These are phyloP conservation scores for Hemaris fuciformis DNA, from an alignment of 2,888 invertebrate species.

Conservation along the genomic window DNA sequence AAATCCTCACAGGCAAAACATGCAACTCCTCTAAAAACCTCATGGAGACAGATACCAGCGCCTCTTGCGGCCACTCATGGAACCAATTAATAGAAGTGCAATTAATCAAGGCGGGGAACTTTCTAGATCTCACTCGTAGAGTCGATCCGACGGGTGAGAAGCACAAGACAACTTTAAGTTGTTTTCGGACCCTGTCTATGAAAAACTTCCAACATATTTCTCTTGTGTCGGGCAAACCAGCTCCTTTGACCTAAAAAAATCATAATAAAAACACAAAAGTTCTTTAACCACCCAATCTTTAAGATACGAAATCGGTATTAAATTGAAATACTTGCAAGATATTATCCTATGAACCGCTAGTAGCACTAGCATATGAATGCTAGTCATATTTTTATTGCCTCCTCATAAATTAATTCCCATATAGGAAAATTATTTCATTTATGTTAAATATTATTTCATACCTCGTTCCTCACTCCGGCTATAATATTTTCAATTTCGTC, in stretches of 20 bases:
- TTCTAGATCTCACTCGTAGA: constrained; percentile 92
- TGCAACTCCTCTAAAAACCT: constrained; percentile 91
- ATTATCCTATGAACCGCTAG: too few species aligned
- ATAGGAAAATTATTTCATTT: not conserved
- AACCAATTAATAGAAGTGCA: constrained; percentile 99
- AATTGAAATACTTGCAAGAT: too few species aligned
- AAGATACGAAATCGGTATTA: too few species aligned
- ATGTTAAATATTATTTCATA: constrained; percentile 33
- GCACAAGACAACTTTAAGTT: constrained; percentile 95
- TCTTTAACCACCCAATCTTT: not conserved
- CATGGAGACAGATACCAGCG: constrained; percentile 95
- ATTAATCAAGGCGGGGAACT: constrained; percentile 97
- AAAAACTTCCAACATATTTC: constrained; percentile 99
- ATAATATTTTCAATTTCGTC: constrained; percentile 98
- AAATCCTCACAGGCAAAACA: constrained; percentile 86
- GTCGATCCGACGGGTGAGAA: constrained; percentile 98
- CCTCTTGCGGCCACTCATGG: constrained; percentile 99
- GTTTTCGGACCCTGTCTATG: constrained; percentile 95
- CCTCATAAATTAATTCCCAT: too few species aligned
- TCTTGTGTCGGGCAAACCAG: constrained; percentile 94
- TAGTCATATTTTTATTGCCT: too few species aligned
- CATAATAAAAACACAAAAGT: not conserved
- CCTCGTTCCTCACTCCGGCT: constrained; percentile 90
- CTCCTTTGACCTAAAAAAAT: constrained; percentile 85
- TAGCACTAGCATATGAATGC: too few species aligned